Evolutionary conservation across 2,797 vertebrate species (phyloP).

Genomic region (Propithecus deckenii): DNA sequence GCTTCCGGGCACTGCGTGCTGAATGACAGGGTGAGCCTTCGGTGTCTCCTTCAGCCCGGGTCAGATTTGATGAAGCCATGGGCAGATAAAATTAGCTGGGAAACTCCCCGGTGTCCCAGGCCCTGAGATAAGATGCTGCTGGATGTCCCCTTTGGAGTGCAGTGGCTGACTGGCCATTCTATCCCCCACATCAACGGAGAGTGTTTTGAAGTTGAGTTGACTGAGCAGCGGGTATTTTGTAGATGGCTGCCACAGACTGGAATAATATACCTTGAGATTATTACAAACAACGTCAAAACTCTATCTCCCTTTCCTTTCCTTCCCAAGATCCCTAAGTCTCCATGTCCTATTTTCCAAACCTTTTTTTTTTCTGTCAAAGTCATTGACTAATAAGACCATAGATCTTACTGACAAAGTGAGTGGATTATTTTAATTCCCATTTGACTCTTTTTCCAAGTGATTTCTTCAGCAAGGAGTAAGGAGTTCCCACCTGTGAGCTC

Average conservation of each 20-base stretch:
- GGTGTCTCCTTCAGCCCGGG: not conserved
- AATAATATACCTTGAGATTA: not conserved
- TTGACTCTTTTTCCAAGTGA: constrained; percentile 18
- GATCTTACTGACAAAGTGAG: not conserved
- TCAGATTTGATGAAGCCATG: not conserved
- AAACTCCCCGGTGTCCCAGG: not conserved
- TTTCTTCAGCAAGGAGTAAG: constrained; percentile 24
- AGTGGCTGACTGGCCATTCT: not conserved
- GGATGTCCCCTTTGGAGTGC: not conserved
- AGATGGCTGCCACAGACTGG: not conserved
- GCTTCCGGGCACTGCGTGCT: not conserved
- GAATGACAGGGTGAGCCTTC: not conserved
- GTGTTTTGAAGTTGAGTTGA: not conserved
- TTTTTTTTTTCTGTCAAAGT: not conserved
- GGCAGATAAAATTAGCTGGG: not conserved
- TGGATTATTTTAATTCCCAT: not conserved
- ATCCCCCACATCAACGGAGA: not conserved
- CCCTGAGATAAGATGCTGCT: not conserved
- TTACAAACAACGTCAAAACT: not conserved
- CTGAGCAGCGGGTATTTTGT: not conserved
- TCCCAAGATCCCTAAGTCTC: not conserved
- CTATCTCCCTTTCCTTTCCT: not conserved
- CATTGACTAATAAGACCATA: not conserved
- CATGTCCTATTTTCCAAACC: not conserved
- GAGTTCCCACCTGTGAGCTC: not conserved